Base-by-base conservation (phyloP, 2,113 vertebrate species). In the Sturnira hondurensis region DNA sequence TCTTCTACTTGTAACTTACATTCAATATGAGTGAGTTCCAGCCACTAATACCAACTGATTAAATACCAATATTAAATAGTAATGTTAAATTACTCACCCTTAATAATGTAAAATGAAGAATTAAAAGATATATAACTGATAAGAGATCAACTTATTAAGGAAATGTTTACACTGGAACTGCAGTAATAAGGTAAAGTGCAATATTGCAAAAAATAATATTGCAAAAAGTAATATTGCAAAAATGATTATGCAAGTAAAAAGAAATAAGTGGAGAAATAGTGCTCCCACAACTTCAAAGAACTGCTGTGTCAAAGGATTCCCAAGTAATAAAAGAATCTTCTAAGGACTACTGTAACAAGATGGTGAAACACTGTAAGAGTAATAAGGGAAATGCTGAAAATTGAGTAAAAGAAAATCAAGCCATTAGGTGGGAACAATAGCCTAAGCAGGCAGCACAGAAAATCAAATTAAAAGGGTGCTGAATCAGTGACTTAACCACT, bases 191-290 rank as follows among this genome's bases (percentile, higher is more conserved):
- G 26, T 36, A 92, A 93, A 91, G 92, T 61, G 5, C 50, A 89
- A 89, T 65, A 65, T 9, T 96, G 65, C 78, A 80, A 67, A 92
- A 86, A 89, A 43, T 22, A 61, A 50, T 77, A 89, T 15, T 50
- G 43, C n/a, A 87, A 81, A 93, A 86, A 89, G 50, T 28, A 58
- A 63, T 76, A 89, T 14, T 50, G 43, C n/a, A 87, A 71, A 70
- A 80, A 77, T 86, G 22, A 74, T 83, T 54, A 63, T 33, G 4
- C 78, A 96, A 96, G n/a, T 78, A 85, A 88, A 93, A 95, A 92
- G n/a, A 94, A 94, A 67, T 61, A 52, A 73, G 58, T 91, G 36
- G 73, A 95, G 83, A 96, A 95, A 92, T 87, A 82, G 45, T 74
- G 47, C 26, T 92, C 96, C 17, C 90, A 54, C 31, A 92, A 86